Percentiles rank a stretch among this genome's conserved stretches.
phyloP scores from a whole-genome alignment of 2,113 vertebrate species.

The Tupaia chinensis region DNA sequence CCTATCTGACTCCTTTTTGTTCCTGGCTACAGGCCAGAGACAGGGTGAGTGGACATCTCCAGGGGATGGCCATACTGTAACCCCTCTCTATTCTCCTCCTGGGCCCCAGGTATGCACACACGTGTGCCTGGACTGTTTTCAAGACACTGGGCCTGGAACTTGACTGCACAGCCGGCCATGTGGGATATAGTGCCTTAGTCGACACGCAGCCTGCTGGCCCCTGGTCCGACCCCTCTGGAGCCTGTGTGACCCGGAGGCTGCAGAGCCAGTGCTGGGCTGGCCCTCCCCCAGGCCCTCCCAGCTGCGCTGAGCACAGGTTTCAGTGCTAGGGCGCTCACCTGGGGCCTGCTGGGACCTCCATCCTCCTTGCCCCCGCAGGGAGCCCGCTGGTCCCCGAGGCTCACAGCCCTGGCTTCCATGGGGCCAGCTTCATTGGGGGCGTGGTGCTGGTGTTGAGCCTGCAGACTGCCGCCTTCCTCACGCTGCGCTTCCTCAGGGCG shows the following conservation, averaged over 20 bases:
- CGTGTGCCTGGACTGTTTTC: no score
- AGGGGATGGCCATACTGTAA: no score
- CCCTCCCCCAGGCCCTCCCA: background rate
- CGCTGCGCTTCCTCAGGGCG: slow-evolving; percentile 94
- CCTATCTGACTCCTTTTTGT: background rate
- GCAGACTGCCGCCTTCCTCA: slow-evolving; percentile 91
- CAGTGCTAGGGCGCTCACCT: no score
- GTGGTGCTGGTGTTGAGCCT: slow-evolving; percentile 93
- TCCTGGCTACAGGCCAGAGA: no score
- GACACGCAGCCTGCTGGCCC: no score
- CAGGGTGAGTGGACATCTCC: no score
- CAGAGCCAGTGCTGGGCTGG: background rate
- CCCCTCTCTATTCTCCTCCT: no score
- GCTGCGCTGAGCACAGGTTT: background rate
- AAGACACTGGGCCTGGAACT: no score
- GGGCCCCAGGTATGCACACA: no score
- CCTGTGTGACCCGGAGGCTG: background rate
- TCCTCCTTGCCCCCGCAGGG: slow-evolving; percentile 57
- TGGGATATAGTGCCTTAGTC: no score
- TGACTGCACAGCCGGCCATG: no score
- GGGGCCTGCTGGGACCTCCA: background rate
- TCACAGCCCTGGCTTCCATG: slow-evolving; percentile 92
- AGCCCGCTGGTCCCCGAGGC: slow-evolving; percentile 79
- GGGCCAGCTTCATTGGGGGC: slow-evolving; percentile 96
- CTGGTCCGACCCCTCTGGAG: no score